A percentile compares a stretch with the other conserved stretches of the same genome.
phyloP scores from a whole-genome alignment of 2,113 vertebrate species.

The Irena cyanogastra region DNA sequence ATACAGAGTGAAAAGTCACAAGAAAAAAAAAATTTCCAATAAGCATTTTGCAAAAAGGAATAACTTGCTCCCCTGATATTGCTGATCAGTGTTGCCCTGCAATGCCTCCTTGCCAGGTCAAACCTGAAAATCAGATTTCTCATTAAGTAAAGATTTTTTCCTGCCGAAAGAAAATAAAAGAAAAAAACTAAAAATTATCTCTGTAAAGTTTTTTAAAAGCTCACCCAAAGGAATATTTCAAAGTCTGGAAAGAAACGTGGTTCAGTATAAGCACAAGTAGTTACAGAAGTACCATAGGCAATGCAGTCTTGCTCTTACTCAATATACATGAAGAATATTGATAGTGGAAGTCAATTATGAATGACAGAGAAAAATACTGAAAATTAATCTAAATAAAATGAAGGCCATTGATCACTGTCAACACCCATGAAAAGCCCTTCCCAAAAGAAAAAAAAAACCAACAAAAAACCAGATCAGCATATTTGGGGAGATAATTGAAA shows the following conservation, averaged over 20 bases:
- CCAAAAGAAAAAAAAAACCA: neutral
- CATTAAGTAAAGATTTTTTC: neutral
- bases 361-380: neutral
- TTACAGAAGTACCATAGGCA: neutral
- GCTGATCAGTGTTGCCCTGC: neutral
- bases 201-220: neutral
- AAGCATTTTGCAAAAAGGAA: neutral
- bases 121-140: neutral
- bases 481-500: neutral
- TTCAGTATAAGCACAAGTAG: neutral
- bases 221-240: neutral
- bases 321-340: neutral
- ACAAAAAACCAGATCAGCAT: neutral
- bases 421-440: neutral
- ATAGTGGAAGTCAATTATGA: constrained; percentile 19
- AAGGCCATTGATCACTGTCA: constrained; percentile 23
- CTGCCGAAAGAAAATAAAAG: neutral
- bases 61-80: neutral
- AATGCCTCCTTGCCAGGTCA: neutral
- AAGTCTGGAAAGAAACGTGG: neutral
- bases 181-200: neutral
- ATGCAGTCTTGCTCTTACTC: neutral
- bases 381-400: constrained; percentile 44
- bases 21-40: neutral
- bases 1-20: neutral